Evolutionary conservation across 2,888 invertebrate species (phyloP).

Genomic region (Cerastoderma edule): DNA sequence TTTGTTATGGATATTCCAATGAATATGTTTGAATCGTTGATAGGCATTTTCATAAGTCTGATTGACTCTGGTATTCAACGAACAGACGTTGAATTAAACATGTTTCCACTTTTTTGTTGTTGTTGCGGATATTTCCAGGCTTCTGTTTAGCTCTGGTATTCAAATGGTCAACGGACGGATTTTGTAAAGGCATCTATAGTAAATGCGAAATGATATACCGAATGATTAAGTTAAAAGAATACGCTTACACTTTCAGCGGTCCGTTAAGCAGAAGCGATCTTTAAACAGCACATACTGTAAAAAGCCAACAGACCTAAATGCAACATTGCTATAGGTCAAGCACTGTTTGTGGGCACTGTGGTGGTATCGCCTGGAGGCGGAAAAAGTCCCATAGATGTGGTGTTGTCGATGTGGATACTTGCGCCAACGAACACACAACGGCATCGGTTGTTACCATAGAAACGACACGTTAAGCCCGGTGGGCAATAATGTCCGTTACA

Average conservation of each 20-base stretch:
- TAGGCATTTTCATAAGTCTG: too few relatives aligned
- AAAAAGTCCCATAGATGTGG: neutral
- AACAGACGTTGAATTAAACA: too few relatives aligned
- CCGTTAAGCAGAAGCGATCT: neutral
- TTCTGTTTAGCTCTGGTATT: too few relatives aligned
- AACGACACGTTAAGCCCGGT: neutral
- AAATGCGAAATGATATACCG: neutral
- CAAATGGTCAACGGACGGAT: too few relatives aligned
- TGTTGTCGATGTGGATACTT: slow-evolving; percentile 4
- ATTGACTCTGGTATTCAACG: too few relatives aligned
- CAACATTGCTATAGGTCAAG: neutral
- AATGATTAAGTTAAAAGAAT: neutral
- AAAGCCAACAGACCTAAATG: neutral
- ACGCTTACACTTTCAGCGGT: neutral
- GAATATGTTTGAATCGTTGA: too few relatives aligned
- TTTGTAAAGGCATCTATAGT: too few relatives aligned
- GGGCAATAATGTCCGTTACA: slow-evolving; percentile 8
- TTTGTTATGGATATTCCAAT: too few relatives aligned
- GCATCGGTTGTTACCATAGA: slow-evolving; percentile 13
- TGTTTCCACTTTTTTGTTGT: too few relatives aligned
- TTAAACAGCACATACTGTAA: neutral
- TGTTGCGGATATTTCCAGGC: too few relatives aligned
- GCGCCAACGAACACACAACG: neutral
- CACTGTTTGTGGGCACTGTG: neutral
- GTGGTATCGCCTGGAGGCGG: neutral